Evolutionary conservation across 2,888 invertebrate species (phyloP), one percentile per base, ranked within the genome.

Genomic region (Pammene fasciana): DNA sequence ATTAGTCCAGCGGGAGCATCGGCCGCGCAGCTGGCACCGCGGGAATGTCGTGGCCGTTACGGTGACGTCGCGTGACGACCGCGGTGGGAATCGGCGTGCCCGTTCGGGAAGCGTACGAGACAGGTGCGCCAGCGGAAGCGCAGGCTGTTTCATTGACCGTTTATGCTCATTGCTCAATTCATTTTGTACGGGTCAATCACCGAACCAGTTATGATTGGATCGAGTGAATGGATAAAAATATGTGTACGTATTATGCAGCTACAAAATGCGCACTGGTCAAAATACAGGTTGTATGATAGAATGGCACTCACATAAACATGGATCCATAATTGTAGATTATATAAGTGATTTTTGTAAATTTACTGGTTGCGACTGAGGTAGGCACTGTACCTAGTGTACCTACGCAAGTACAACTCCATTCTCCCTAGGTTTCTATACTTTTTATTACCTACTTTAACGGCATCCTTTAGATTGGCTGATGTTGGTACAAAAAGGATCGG

Each of bases 91-190:
- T 26, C 46, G n/a, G n/a, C 45, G n/a, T n/a, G 48, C 16, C n/a
- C n/a, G 26, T 52, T 52, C 41, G 56, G 43, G 59, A 45, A 10
- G 45, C 26, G 13, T 9, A n/a, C 57, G 57, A 43, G 43, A 46
- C 59, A 59, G 59, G 59, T 59, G 45, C 45, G 59, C n/a, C 59
- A 16, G 45, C 45, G 45, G 59, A 59, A 59, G 45, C 26, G 46
- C 45, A 13, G 10, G 13, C 45, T 26, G 45, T 10, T 13, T 46
- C 11, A 46, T 46, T 8, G 1, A 34, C 13, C 11, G 54, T 34
- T 54, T 34, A 26, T 5, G 8, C 26, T 52, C 13, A 45, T 11
- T 5, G 8, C 26, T 52, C 13, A 45, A 45, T 45, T 45, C 13
- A 52, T 36, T 34, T 1, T 34, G 54, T 54, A n/a, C 34, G n/a